Base-by-base conservation (phyloP, 2,888 invertebrate genomes). In the Lamellibrachia columna region DNA sequence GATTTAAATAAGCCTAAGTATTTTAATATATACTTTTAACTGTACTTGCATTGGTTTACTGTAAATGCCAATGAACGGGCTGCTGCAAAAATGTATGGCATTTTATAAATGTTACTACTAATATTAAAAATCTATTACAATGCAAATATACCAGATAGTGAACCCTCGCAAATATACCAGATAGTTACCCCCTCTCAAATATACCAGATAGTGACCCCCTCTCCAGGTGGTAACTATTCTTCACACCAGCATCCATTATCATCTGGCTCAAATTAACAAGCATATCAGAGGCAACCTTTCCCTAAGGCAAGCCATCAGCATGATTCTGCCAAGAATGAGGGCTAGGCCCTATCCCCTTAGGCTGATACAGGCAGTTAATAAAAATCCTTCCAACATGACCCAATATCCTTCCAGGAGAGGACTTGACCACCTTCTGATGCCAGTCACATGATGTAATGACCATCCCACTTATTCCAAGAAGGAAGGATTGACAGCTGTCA, bases 241-340 rank as follows among this genome's bases (percentile, higher is more conserved):
- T 75, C 75, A 75, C 75, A 75, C 75, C 75, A 75, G 75, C 75
- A 11, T n/a, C 75, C 75, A 75, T 75, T 75, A 75, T 75, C 75
- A 75, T 75, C 75, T 75, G 75, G 75, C 75, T 75, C 75, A 75
- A 75, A 75, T 75, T 75, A 75, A 15, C 75, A 75, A 22, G 75
- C 75, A 75, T 75, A 75, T 75, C 75, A 22, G 75, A 75, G 75
- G 75, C 22, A 75, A 75, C 75, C 75, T 75, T 15, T 75, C 75
- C 75, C 75, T 75, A 22, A 4, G 75, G 75, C 75, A 75, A 75
- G 15, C 75, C 75, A 75, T 75, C 22, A 75, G 15, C 75, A 75
- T 3, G 22, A 75, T 75, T n/a, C 75, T n/a, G n/a, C 75, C 75
- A 75, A 75, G 75, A 75, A 75, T 75, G 22, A n/a, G 22, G 75